Conservation (phyloP, 2,797 vertebrate genomes). For the Manis pentadactyla region DNA sequence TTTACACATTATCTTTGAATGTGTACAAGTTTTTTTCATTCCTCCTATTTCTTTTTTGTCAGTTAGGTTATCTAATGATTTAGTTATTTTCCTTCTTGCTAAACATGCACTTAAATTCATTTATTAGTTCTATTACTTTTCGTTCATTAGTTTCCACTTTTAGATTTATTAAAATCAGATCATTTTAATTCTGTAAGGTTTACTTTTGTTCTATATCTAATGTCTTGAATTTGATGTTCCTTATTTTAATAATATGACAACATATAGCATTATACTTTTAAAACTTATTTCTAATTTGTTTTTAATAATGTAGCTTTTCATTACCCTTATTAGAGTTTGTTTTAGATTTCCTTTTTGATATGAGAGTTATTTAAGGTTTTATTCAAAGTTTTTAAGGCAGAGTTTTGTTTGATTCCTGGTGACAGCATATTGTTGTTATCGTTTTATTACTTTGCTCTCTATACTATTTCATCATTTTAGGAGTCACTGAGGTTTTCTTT, state of each 20-base stretch:
- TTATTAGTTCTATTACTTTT: not conserved
- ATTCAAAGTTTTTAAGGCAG: not conserved
- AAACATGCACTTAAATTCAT: not conserved
- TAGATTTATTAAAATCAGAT: not conserved
- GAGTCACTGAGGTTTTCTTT: not conserved
- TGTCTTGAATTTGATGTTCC: not conserved
- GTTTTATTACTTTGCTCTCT: not conserved
- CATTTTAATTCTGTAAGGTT: not conserved
- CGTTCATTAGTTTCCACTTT: not conserved
- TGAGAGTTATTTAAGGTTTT: not conserved
- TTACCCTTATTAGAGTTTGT: not conserved
- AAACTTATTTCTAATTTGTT: not conserved
- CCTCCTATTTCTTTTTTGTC: not conserved
- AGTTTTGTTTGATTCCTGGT: not conserved
- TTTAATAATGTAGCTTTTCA: not conserved
- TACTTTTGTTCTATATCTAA: not conserved
- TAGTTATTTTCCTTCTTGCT: not conserved
- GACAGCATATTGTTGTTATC: not conserved
- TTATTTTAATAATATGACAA: not conserved
- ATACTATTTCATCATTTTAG: not conserved
- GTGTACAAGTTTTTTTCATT: not conserved
- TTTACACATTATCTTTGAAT: not conserved
- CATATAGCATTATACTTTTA: not conserved
- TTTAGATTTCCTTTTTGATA: not conserved
- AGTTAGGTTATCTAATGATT: not conserved